phyloP scores from a whole-genome alignment of 1,140 invertebrate species.

The Drosophila nikananu region DNA sequence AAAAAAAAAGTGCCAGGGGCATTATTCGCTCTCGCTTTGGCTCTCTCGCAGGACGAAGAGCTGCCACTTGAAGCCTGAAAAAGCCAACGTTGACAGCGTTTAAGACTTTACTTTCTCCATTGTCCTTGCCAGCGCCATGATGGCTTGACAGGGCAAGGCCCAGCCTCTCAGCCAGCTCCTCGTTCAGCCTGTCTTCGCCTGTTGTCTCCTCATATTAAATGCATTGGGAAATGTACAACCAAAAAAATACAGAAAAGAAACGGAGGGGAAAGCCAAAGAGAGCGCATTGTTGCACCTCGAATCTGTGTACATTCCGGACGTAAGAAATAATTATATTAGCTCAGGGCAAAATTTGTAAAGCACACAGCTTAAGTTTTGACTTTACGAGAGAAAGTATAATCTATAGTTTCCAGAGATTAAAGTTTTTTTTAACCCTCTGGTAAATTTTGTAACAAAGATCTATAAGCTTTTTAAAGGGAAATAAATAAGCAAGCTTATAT shows the following conservation, averaged over 20 bases:
- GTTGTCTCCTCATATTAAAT: conserved; percentile 82
- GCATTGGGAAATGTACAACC: conserved; percentile 62
- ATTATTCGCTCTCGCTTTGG: conserved; percentile 24
- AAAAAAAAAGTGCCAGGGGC: conserved; percentile 57
- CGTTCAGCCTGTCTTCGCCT: conserved; percentile 66
- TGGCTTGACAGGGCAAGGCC: conserved; percentile 70
- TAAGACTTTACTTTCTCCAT: conserved; percentile 78
- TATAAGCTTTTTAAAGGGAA: too few relatives aligned
- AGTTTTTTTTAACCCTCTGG: too few relatives aligned
- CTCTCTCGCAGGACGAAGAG: conserved; percentile 26
- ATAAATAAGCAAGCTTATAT: too few relatives aligned
- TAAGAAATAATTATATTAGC: conserved; percentile 32
- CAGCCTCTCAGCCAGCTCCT: conserved; percentile 10
- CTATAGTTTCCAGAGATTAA: background rate
- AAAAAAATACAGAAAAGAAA: conserved; percentile 9
- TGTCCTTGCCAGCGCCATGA: conserved; percentile 71
- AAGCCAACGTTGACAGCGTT: conserved; percentile 83
- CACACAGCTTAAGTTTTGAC: background rate
- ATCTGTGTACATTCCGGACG: conserved; percentile 14
- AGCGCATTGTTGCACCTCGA: conserved; percentile 32
- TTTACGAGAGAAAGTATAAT: background rate
- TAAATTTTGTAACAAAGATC: background rate
- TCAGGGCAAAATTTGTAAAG: conserved; percentile 3
- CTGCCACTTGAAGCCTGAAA: conserved; percentile 76
- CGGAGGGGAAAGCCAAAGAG: conserved; percentile 7